Base-by-base conservation (phyloP, 2,113 vertebrate genomes). In the Dipodomys stephensi region DNA sequence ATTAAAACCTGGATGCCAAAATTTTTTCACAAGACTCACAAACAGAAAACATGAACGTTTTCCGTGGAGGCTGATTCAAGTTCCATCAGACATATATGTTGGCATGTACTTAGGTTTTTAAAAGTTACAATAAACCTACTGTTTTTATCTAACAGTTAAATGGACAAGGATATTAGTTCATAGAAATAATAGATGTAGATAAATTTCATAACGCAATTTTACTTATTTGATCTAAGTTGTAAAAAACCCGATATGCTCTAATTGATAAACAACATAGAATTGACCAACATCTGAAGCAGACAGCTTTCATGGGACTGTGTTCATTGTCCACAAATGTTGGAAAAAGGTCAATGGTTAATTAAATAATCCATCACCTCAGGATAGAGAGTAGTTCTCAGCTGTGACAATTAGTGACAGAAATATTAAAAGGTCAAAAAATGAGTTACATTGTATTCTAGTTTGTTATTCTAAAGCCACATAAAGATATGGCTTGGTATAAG, bases 301-400 rank as follows among this genome's bases (percentile, higher is more conserved):
- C 98, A 94, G 98, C 98, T 99, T 99, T 98, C 98, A 98, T 97
- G 98, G 98, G 98, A 98, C 97, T 93, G 92, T 98, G 98, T 98
- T 99, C 98, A 98, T 99, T 99, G 99, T 99, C 99, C 98, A 99
- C 99, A 98, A 99, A 98, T 98, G 98, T 98, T 98, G 98, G 97
- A 99, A 98, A 99, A 99, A 99, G 99, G 99, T 99, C 99, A 99
- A 99, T 98, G 99, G 99, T 99, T 99, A 99, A 99, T 99, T 99
- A 99, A 99, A 99, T 99, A 99, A 99, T 99, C 99, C 99, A 99
- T 99, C 99, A 99, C 99, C 98, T 99, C 99, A 98, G 98, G 99
- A 99, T 98, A 98, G 98, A 99, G 98, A 98, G 98, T 98, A 98
- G 83, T 98, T 98, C 98, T 98, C 98, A 98, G 97, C 97, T 98